Base-by-base conservation (phyloP, 2,113 vertebrate species). In the Hydrolagus affinis region DNA sequence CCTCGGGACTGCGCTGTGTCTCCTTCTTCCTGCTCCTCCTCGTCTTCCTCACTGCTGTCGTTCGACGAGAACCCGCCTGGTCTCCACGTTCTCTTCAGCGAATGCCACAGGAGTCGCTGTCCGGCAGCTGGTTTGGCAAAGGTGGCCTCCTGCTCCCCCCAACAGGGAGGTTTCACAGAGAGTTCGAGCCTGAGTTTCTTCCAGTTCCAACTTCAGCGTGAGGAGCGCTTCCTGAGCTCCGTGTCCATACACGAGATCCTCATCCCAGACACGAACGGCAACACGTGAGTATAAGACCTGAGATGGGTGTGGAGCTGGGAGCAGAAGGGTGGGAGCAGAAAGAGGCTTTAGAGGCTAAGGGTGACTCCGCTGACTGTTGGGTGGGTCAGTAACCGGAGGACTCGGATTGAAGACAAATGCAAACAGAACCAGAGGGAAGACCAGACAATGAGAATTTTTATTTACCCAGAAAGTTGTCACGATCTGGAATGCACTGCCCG, bases 161-260 rank as follows among this genome's bases (percentile, higher is more conserved):
- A 83, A 68, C 25, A 68, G 8, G 60, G 66, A 68, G 25, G 11
- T 66, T 11, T 14, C 30, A 8, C 8, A 0, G 28, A 92, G 25
- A 88, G 86, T 86, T 87, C 90, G 11, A 85, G 85, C 77, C 86
- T 90, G 0, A 87, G 88, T 19, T 95, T 94, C 88, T 96, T 96
- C 89, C 91, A 93, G 89, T 91, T 90, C 23, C 95, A 96, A 88
- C 92, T 96, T 25, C 89, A 88, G 87, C 90, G 86, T 85, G 94
- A 95, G 85, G 93, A 94, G 68, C 89, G 8, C 12, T 69, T 88
- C 1, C 89, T 96, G 86, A 88, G 75, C 56, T 85, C 32, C 4
- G 78, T 94, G 80, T 89, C 92, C 0, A 90, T 87, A 0, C 88
- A 90, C 0, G 91, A 87, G 0, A 86, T 96, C 70, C 88, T 96